Conservation (phyloP, 2,888 invertebrate genomes). For the Himalopsyche tibetana region DNA sequence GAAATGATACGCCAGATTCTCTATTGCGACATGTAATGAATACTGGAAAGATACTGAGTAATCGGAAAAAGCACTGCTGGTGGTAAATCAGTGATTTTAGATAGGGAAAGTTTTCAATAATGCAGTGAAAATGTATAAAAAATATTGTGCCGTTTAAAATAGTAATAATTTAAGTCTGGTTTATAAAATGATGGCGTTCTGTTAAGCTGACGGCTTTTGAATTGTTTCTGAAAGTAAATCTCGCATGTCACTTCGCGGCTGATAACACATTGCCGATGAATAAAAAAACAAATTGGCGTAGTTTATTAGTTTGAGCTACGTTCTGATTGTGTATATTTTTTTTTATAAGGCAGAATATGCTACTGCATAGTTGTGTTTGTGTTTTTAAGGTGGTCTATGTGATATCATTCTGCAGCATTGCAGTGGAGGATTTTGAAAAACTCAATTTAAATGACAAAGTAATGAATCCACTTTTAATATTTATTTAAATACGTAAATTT, state of each 20-base stretch:
- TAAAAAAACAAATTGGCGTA: slow-evolving; percentile 5
- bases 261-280: neutral
- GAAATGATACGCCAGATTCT: neutral
- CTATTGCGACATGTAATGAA: no score
- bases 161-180: slow-evolving; percentile 40
- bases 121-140: slow-evolving; percentile 41
- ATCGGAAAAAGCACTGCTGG: slow-evolving; percentile 27
- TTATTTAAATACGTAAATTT: neutral
- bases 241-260: neutral
- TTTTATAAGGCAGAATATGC: neutral
- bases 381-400: neutral
- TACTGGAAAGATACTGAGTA: neutral
- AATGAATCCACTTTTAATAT: neutral
- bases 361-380: slow-evolving; percentile 8
- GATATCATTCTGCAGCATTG: neutral
- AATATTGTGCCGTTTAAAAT: slow-evolving; percentile 41
- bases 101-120: slow-evolving; percentile 43
- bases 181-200: slow-evolving; percentile 6
- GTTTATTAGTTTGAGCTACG: slow-evolving; percentile 14
- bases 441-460: neutral
- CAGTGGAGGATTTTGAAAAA: slow-evolving; percentile 27
- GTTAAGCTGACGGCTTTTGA: slow-evolving; percentile 28
- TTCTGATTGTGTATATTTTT: neutral
- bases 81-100: slow-evolving; percentile 38
- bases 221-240: neutral